Conservation (phyloP, 1,140 invertebrate species). For the Steinernema feltiae region DNA sequence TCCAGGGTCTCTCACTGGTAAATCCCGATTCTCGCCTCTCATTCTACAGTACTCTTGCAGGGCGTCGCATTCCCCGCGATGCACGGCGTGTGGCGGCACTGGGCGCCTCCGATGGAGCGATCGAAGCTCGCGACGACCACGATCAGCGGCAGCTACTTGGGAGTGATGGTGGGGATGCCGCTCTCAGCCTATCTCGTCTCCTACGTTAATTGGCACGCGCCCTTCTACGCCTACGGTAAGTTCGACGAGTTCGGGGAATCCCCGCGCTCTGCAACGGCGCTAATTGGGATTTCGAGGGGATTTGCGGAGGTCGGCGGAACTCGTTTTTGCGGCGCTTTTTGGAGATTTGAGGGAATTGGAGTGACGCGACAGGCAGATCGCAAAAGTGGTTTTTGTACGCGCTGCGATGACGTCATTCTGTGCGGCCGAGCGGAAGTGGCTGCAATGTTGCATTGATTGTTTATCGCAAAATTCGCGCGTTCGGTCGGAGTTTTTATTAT, state of each 20-base stretch:
- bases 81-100: conserved; percentile 95
- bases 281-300: conserved; percentile 20
- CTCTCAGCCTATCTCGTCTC: conserved; percentile 59
- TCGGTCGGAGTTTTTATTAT: too few relatives aligned
- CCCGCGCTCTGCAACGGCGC: conserved; percentile 35
- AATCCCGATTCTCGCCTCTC: neutral
- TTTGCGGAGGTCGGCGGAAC: conserved; percentile 47
- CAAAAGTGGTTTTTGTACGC: too few relatives aligned
- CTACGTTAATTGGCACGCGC: conserved; percentile 79
- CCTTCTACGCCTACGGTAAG: conserved; percentile 89
- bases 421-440: too few relatives aligned
- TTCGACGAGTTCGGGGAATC: neutral
- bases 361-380: too few relatives aligned
- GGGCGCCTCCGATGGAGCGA: conserved; percentile 92
- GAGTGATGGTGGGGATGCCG: conserved; percentile 83
- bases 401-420: too few relatives aligned
- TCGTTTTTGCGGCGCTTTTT: conserved; percentile 20
- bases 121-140: conserved; percentile 88
- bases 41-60: conserved; percentile 62
- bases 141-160: conserved; percentile 79
- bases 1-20: conserved; percentile 79
- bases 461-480: too few relatives aligned
- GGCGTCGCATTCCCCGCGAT: conserved; percentile 97
- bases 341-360: too few relatives aligned
- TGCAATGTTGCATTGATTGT: too few relatives aligned